phyloP scores from a whole-genome alignment of 1,140 invertebrate genomes.

The Melitaea cinxia region DNA sequence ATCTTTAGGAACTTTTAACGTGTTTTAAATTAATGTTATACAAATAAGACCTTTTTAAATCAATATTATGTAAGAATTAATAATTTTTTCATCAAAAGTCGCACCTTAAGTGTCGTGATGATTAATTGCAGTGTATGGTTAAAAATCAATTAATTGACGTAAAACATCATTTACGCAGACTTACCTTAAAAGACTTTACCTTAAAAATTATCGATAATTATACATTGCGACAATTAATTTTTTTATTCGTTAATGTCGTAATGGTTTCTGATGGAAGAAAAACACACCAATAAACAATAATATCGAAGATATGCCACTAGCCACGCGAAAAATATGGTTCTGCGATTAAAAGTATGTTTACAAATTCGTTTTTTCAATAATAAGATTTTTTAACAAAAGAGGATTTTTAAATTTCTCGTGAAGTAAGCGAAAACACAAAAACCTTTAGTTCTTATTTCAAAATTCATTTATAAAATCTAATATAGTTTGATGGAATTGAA shows the following conservation, averaged over 20 bases:
- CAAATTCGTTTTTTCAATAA: too few species aligned
- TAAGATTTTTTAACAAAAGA: too few species aligned
- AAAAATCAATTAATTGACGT: conserved; percentile 17
- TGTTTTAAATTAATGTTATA: background rate
- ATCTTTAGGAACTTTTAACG: too few species aligned
- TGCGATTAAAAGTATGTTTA: too few species aligned
- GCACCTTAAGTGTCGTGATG: conserved; percentile 15
- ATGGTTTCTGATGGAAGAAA: background rate
- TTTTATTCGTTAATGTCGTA: background rate
- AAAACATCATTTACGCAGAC: conserved; percentile 2
- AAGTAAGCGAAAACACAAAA: too few species aligned
- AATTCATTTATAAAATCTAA: too few species aligned
- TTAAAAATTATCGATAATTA: background rate
- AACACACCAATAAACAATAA: conserved; percentile 5
- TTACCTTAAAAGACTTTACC: background rate
- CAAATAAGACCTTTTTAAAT: background rate
- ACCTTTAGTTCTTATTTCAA: too few species aligned
- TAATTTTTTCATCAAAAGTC: background rate
- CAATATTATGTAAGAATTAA: background rate
- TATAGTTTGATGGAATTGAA: too few species aligned
- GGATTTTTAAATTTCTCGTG: too few species aligned
- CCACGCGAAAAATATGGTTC: background rate
- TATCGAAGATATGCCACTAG: background rate
- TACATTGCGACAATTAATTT: background rate
- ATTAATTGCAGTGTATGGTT: conserved; percentile 22